Conservation (phyloP, 35 echinoderm and acorn worm species). For the Apostichopus californicus region DNA sequence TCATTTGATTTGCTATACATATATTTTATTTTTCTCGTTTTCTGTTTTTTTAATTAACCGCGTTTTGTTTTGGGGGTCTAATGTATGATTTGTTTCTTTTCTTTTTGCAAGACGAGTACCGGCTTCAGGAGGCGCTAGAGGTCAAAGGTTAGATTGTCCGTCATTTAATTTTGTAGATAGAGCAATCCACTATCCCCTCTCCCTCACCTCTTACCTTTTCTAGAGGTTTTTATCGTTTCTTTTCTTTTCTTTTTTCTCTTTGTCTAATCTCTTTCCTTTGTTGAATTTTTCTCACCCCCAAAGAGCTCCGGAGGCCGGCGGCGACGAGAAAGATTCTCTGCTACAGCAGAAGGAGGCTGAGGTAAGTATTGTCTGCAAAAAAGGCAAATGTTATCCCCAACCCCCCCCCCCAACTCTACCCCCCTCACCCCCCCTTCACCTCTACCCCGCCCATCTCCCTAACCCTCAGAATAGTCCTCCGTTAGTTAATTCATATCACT, state of each 20-base stretch:
- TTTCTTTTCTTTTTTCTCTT: not conserved
- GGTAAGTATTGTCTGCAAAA: not conserved
- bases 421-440: not conserved
- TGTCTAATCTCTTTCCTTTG: not conserved
- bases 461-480: not conserved
- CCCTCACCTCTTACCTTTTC: not conserved
- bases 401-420: too few species aligned
- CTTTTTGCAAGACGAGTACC: conserved; percentile 2
- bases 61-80: not conserved
- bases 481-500: too few species aligned
- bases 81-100: not conserved
- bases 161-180: not conserved
- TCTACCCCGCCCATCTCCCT: not conserved
- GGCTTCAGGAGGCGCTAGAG: not conserved
- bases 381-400: too few species aligned
- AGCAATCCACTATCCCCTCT: not conserved
- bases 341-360: conserved; percentile 91
- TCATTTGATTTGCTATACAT: not conserved
- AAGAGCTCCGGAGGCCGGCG: conserved; percentile 43
- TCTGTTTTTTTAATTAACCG: not conserved
- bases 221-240: too few species aligned
- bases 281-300: not conserved
- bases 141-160: conserved; percentile 19
- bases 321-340: conserved; percentile 84
- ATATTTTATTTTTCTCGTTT: not conserved